Percentiles rank a stretch among this genome's conserved stretches.
Conservation (phyloP, 2,113 vertebrate genomes). For the Cinclus mexicanus region DNA sequence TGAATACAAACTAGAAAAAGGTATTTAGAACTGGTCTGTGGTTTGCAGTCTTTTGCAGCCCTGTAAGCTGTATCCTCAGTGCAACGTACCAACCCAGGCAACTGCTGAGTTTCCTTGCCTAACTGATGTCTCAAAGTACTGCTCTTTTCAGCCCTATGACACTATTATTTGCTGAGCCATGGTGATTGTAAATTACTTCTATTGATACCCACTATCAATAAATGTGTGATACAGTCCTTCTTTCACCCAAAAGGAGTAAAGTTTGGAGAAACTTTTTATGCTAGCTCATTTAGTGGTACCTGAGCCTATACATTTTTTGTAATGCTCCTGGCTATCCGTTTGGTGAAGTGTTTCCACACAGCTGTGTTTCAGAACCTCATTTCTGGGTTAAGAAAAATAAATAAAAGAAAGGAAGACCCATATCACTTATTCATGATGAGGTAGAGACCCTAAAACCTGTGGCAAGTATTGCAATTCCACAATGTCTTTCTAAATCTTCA, state of each 20-base stretch:
- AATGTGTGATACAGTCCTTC: fast-evolving
- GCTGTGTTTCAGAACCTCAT: background rate
- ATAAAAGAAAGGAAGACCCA: background rate
- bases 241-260: background rate
- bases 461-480: background rate
- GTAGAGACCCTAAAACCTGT: background rate
- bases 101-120: background rate
- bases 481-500: background rate
- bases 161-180: background rate
- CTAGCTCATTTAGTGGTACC: background rate
- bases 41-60: background rate
- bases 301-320: background rate
- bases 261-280: background rate
- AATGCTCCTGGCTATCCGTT: background rate
- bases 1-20: background rate
- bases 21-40: background rate
- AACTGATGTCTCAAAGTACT: background rate
- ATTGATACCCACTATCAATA: fast-evolving
- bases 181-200: background rate
- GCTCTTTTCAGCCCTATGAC: background rate
- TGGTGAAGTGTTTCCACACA: background rate
- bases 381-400: background rate
- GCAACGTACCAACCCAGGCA: background rate
- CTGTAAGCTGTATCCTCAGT: background rate
- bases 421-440: background rate